Evolutionary conservation across 2,888 invertebrate genomes (phyloP), one percentile per base, ranked within the genome.

Genomic region (Morpho achilles): DNA sequence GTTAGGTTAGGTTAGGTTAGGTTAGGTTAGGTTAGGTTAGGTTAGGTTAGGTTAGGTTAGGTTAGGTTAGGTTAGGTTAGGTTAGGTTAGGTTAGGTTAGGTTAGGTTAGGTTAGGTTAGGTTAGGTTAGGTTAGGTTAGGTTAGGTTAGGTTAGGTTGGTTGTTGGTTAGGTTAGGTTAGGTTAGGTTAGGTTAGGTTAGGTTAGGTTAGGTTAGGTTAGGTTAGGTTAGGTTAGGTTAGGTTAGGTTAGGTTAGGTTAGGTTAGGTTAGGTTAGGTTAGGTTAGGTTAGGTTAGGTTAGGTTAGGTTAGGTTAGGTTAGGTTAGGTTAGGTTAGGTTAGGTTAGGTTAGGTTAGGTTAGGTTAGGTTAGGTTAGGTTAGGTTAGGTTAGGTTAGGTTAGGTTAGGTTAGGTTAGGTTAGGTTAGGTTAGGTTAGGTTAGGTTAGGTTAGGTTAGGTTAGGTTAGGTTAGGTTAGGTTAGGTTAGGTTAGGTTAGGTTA

Each of bases 141-240:
- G 47, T 47, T 47, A 22, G 47, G 47, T 45, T 45, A 45, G 45
- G 45, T 45, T 45, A 45, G 48, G 48, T 7, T 48, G 48, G 22
- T 48, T 23, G 22, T 7, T 4, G 48, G 50, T 50, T 50, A 50
- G 50, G 50, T 50, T 50, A 50, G 50, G 50, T 50, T 50, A 50
- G 50, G 50, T 50, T 50, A 50, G 50, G 50, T 50, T 50, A 50
- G 50, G 50, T 50, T 50, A 50, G 50, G 50, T 50, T 50, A 50
- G 50, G 50, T 48, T 48, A 23, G 47, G 47, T 47, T 48, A 48
- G 48, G 48, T 48, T 48, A 48, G 48, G 48, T 48, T 48, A 23
- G 48, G 48, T 48, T 48, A 48, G 48, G 48, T 48, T 48, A 48
- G 48, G 48, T 48, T 48, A 48, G 48, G 48, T 46, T 46, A 46